Conservation (phyloP, 2,888 invertebrate species). For the Cartodere bifasciata region DNA sequence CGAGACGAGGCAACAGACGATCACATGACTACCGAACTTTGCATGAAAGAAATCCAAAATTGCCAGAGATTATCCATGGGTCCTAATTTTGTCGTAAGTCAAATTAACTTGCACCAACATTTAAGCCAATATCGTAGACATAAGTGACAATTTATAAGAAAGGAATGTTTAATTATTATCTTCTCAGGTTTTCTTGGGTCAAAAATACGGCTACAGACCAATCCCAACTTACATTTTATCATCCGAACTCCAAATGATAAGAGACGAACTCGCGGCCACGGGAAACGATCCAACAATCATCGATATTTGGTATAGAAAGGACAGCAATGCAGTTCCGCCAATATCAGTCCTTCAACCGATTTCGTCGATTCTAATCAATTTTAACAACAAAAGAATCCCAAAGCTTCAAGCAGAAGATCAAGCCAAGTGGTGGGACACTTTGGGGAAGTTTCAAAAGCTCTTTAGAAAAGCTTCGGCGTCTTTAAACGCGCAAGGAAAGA, state of each 20-base stretch:
- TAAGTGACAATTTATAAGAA: background rate
- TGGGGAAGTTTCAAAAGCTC: slow-evolving; percentile 89
- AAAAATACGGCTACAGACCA: slow-evolving; percentile 97
- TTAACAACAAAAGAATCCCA: slow-evolving; percentile 95
- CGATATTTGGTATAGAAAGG: slow-evolving; percentile 93
- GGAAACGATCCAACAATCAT: slow-evolving; percentile 71
- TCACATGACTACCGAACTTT: slow-evolving; percentile 97
- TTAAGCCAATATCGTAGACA: background rate
- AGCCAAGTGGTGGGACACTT: slow-evolving; percentile 95
- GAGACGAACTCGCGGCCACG: slow-evolving; percentile 73
- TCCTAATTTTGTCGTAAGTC: slow-evolving; percentile 83
- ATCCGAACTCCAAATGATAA: slow-evolving; percentile 75
- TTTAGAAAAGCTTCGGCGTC: slow-evolving; percentile 83
- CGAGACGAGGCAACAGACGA: slow-evolving; percentile 97
- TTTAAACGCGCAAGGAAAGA: slow-evolving; percentile 69
- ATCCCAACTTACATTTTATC: slow-evolving; percentile 92
- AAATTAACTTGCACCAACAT: background rate
- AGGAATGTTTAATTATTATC: background rate
- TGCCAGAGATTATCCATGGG: slow-evolving; percentile 96
- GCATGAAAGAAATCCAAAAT: slow-evolving; percentile 96
- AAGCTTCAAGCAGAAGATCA: slow-evolving; percentile 94
- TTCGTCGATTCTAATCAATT: slow-evolving; percentile 91
- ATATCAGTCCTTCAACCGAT: slow-evolving; percentile 93
- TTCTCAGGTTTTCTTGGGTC: slow-evolving; percentile 76
- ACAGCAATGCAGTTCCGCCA: slow-evolving; percentile 91